Base-by-base conservation (phyloP, 1,140 invertebrate species). In the Mesaphorura yosii region DNA sequence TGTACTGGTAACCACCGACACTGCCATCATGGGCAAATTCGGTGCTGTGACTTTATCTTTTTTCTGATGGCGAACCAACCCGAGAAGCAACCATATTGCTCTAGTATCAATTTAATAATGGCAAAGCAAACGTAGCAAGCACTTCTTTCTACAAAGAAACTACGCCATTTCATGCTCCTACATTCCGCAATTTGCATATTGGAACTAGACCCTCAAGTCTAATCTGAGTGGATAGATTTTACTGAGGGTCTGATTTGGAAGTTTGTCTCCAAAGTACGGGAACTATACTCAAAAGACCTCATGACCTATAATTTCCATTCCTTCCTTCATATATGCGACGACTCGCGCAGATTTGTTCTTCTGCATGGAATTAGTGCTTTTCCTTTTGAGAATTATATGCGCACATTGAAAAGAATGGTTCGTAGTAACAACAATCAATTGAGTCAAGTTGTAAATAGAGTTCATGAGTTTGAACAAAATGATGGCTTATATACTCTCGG, bases 351-450 rank as follows among this genome's bases (percentile, higher is more conserved):
- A 7, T 58, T 51, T 49, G 56, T 55, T 14, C 15, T 15, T 15
- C 26, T 59, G 17, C 45, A 57, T 57, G 34, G 37, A 14, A 19
- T 48, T n/a, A 37, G 23, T 40, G 54, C 52, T 26, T 61, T 61
- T 39, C 42, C 41, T 2, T 61, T 58, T 45, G 59, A 61, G 49
- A 59, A 56, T 26, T 34, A 44, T 27, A 37, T 59, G 41, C 39
- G 42, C n/a, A 19, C 5, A 1, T 20, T 59, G 5, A 55, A 59
- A 45, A n/a, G 28, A 47, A 15, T 39, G n/a, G 4, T 59, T 14
- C 28, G 53, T 29, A 49, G 39, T 3, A 4, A 47, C 15, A 26
- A 47, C 4, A 7, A 29, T 25, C 39, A 38, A 10, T 23, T 57
- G 5, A 19, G 40, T 17, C 55, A 57, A 34, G 15, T 57, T 2